Percentiles rank a stretch among this genome's conserved stretches.
Conservation (phyloP, 2,888 invertebrate species). For the Ashinkailepas kermadecensis region DNA sequence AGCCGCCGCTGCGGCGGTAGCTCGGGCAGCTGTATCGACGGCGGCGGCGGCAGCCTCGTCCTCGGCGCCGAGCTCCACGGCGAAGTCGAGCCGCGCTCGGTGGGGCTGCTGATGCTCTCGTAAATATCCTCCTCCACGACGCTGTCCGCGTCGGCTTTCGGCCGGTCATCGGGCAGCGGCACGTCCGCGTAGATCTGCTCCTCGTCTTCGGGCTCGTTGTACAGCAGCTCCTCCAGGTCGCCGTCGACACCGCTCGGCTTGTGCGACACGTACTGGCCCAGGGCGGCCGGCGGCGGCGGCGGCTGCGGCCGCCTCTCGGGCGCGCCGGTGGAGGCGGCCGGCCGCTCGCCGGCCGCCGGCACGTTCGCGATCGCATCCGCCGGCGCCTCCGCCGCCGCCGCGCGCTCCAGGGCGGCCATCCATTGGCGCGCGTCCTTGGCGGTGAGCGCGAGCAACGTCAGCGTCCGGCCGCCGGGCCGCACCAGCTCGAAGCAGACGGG, state of each 20-base stretch:
- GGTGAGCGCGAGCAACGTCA: not conserved
- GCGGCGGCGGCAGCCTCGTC: not conserved
- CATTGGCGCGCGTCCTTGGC: slow-evolving; percentile 1
- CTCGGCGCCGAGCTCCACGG: not conserved
- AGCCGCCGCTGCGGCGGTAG: too few species aligned
- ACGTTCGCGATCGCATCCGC: not conserved
- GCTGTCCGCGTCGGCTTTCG: not conserved
- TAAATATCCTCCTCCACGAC: not conserved
- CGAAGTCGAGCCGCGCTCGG: not conserved
- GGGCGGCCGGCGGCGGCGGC: not conserved
- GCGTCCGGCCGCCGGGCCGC: not conserved
- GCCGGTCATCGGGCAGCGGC: not conserved
- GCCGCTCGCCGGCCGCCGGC: too few species aligned
- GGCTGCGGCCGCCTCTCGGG: not conserved
- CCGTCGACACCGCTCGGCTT: too few species aligned
- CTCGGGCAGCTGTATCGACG: not conserved
- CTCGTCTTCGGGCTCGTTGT: not conserved
- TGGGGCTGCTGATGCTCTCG: not conserved
- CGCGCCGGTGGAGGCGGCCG: too few species aligned
- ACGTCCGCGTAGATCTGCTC: not conserved
- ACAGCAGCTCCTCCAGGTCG: too few species aligned
- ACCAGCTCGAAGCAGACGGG: slow-evolving; percentile 7
- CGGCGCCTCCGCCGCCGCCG: not conserved
- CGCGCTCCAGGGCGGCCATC: not conserved
- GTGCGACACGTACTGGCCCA: too few species aligned